Base-by-base conservation (phyloP, 2,888 invertebrate genomes). In the Hyposoter dolosus region DNA sequence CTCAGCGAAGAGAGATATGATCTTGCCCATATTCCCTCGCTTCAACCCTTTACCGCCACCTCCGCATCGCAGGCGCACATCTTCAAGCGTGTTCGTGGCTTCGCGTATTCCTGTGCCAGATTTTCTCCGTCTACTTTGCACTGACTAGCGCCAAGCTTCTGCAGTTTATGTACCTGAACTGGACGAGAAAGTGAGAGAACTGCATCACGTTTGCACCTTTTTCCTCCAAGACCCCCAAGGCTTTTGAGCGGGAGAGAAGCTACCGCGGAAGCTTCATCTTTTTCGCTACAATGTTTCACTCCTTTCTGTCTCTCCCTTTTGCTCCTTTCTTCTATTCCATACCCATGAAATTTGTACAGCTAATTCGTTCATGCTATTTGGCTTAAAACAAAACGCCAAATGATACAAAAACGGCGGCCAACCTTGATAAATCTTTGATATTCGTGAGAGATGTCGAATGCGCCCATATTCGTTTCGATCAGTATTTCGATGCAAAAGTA, bases 1-100 rank as follows among this genome's bases (percentile, higher is more conserved):
- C 91, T 90, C 91, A 90, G 88, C 88, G 89, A 87, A 88, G 87
- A 90, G 91, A 91, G 92, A 92, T 92, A 92, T 86, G 88, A 93
- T 92, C 92, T 69, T 60, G 43, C 77, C 60, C 89, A 86, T 82
- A 77, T 83, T 72, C 80, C 83, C 82, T 68, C 56, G 60, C 81
- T 75, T 89, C 87, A 85, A 84, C 83, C 88, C 85, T 84, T 83
- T 80, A 82, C 79, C 87, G 86, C 84, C 71, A 86, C 88, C 87
- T 66, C n/a, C n/a, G 65, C 77, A 65, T 75, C 40, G 43, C 72
- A 60, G 32, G 65, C 66, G 43, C 47, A 56, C 63, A 47, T 72
- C 69, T 56, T 56, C 15, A 56, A 32, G 56, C 40, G 12, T 66
- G 5, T 63, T 12, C 17, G 10, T 77, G 19, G 47, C 19, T 68